phyloP scores from a whole-genome alignment of 2,888 invertebrate genomes.

The Sthenelais limicola region DNA sequence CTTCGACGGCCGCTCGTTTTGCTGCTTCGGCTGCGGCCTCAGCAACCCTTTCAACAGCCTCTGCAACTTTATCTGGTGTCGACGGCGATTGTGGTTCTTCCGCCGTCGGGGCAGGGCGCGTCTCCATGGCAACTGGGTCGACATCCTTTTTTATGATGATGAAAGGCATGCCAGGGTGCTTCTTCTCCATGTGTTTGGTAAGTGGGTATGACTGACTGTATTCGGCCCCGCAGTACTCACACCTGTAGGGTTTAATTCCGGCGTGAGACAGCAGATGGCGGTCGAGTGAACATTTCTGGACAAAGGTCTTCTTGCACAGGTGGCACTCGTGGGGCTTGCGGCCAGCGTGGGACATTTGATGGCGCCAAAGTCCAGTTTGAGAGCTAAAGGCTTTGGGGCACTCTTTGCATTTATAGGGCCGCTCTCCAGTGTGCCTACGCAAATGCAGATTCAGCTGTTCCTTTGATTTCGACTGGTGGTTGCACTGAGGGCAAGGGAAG shows the following conservation, averaged over 20 bases:
- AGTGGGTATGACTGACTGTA: conserved; percentile 35
- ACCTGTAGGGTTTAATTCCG: conserved; percentile 20
- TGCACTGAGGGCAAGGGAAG: conserved; percentile 7
- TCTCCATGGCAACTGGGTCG: background rate
- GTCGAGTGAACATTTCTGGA: conserved; percentile 26
- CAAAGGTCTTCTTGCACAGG: conserved; percentile 23
- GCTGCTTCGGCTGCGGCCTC: no score
- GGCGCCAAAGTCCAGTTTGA: conserved; percentile 24
- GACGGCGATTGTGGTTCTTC: no score
- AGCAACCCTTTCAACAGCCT: no score
- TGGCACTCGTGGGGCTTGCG: conserved; percentile 25
- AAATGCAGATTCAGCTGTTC: conserved; percentile 32
- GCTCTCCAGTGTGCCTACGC: conserved; percentile 23
- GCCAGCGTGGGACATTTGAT: conserved; percentile 28
- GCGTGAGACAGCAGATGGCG: conserved; percentile 25
- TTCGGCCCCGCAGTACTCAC: conserved; percentile 25
- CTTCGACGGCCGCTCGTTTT: no score
- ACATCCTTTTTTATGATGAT: conserved; percentile 24
- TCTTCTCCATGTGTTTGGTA: conserved; percentile 37
- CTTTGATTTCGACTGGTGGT: conserved; percentile 20
- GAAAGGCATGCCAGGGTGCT: conserved; percentile 18
- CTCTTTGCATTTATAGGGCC: conserved; percentile 23
- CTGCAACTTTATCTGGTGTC: no score
- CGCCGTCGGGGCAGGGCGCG: no score
- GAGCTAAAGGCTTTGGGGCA: conserved; percentile 25